Evolutionary conservation across 2,888 invertebrate species (phyloP).

Genomic region (Drymonia ruficornis): DNA sequence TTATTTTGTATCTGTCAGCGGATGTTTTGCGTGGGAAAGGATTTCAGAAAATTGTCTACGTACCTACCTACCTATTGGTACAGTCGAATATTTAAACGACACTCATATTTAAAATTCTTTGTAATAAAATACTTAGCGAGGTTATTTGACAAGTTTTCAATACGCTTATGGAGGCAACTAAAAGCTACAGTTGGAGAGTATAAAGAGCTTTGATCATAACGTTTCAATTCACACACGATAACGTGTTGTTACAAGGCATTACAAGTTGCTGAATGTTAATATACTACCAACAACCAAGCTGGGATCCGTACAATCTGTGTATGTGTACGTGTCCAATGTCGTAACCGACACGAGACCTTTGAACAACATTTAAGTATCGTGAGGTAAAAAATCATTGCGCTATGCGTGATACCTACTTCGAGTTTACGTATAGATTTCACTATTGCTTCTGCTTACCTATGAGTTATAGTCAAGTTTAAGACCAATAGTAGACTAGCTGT

Average conservation of each 20-base stretch:
- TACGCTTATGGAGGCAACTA: background rate
- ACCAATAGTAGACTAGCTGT: too few relatives aligned
- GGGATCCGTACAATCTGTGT: background rate
- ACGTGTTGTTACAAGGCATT: slow-evolving; percentile 55
- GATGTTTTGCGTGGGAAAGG: slow-evolving; percentile 2
- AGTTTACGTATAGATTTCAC: too few relatives aligned
- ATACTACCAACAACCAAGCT: background rate
- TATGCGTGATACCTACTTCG: too few relatives aligned
- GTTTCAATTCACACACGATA: slow-evolving; percentile 13
- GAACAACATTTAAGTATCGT: background rate
- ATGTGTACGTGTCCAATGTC: background rate
- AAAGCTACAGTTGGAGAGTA: background rate
- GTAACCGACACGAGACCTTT: background rate
- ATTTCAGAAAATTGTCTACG: slow-evolving; percentile 13
- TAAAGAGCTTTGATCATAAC: background rate
- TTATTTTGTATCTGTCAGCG: background rate
- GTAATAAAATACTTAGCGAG: too few relatives aligned
- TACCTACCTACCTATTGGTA: background rate
- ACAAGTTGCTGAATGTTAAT: slow-evolving; percentile 67
- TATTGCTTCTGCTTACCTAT: too few relatives aligned
- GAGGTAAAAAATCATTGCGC: too few relatives aligned
- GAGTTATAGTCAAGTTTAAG: too few relatives aligned
- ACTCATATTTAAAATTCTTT: too few relatives aligned
- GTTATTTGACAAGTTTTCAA: background rate
- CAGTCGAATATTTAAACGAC: too few relatives aligned